phyloP scores from a whole-genome alignment of 2,888 invertebrate genomes.

The Meghimatium bilineatum region DNA sequence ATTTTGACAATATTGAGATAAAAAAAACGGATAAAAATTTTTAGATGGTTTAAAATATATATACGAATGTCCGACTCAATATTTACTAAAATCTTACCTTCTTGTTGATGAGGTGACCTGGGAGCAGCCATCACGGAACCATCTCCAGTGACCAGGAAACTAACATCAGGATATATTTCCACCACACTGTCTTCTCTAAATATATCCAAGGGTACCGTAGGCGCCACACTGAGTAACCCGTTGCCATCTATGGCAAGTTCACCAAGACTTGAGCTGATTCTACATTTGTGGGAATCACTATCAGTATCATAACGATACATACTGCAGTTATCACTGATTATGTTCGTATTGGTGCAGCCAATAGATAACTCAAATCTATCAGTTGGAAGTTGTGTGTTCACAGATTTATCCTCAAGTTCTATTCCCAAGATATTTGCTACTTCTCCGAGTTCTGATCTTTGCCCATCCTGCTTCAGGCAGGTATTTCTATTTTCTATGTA shows the following conservation, averaged over 20 bases:
- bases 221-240: conserved; percentile 12
- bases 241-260: background rate
- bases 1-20: too few species aligned
- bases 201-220: background rate
- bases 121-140: conserved; percentile 8
- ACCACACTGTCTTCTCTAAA: background rate
- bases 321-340: background rate
- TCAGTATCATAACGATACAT: background rate
- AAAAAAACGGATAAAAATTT: too few species aligned
- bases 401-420: background rate
- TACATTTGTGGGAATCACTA: background rate
- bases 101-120: conserved; percentile 9
- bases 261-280: too few species aligned
- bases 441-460: too few species aligned
- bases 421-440: too few species aligned
- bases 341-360: background rate
- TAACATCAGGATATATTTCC: conserved; percentile 24
- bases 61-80: background rate
- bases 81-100: conserved; percentile 21
- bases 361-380: background rate
- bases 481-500: conserved; percentile 16
- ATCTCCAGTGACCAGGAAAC: conserved; percentile 4
- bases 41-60: too few species aligned
- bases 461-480: background rate
- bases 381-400: background rate